Evolutionary conservation across 2,113 vertebrate species (phyloP).

Genomic region (Epinephelus cyanopodus): DNA sequence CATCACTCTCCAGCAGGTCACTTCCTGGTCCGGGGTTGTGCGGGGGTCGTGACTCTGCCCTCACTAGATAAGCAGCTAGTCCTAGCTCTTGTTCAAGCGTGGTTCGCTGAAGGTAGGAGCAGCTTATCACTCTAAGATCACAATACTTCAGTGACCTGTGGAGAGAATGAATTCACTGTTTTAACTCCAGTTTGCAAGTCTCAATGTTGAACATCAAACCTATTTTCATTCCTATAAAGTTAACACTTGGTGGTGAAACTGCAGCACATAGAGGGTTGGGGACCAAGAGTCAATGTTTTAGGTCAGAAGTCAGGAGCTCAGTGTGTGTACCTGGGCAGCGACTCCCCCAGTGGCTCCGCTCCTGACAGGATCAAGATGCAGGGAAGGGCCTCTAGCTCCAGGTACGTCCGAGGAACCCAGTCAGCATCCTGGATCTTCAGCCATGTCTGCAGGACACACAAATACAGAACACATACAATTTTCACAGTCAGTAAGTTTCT

Average conservation of each 20-base stretch:
- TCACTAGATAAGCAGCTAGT: slow-evolving; percentile 93
- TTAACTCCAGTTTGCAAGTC: not conserved
- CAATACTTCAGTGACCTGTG: slow-evolving; percentile 95
- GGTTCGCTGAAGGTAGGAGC: slow-evolving; percentile 92
- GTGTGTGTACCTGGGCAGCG: slow-evolving; percentile 89
- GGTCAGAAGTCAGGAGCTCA: not conserved
- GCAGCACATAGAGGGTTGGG: not conserved
- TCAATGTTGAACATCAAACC: not conserved
- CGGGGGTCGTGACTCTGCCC: slow-evolving; percentile 83
- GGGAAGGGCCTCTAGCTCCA: slow-evolving; percentile 95
- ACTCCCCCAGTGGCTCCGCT: slow-evolving; percentile 94
- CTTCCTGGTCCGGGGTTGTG: slow-evolving; percentile 79
- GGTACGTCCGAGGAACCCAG: slow-evolving; percentile 93
- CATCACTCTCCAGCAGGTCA: slow-evolving; percentile 92
- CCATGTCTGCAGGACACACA: slow-evolving; percentile 87
- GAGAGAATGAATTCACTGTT: slow-evolving; percentile 17
- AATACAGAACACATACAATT: not conserved
- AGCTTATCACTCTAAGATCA: slow-evolving; percentile 94
- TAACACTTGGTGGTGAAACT: not conserved
- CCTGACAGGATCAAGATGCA: slow-evolving; percentile 97
- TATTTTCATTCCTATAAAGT: not conserved
- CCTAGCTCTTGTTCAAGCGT: slow-evolving; percentile 96
- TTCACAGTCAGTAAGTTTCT: not conserved
- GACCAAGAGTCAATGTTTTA: not conserved
- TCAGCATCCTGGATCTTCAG: slow-evolving; percentile 93